Percentiles rank a stretch among this genome's conserved stretches.
These are phyloP conservation scores for Odontamblyopus rebecca DNA, from an alignment of 2,797 vertebrate genomes.

Conservation along the genomic window DNA sequence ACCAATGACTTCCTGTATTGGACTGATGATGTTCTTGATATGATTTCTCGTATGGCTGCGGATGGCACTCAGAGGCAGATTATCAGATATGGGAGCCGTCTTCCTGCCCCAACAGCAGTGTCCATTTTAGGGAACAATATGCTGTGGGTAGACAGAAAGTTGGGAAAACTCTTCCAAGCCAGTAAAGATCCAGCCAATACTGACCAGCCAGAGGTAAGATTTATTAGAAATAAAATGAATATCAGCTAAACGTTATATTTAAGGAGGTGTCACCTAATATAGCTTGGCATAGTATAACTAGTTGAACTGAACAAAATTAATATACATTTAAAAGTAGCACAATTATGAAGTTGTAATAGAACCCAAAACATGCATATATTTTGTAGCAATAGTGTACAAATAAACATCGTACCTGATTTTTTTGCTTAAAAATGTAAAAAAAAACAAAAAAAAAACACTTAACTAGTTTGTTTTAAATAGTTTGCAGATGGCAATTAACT, in stretches of 20 bases:
- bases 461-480: too few relatives aligned
- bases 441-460: too few relatives aligned
- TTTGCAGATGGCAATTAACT: too few relatives aligned
- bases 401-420: too few relatives aligned
- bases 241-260: neutral
- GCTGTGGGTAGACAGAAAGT: slow-evolving; percentile 91
- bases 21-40: slow-evolving; percentile 90
- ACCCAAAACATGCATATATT: neutral
- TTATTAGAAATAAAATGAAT: neutral
- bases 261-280: neutral
- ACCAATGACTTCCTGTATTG: slow-evolving; percentile 86
- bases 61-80: slow-evolving; percentile 84
- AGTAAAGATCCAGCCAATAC: slow-evolving; percentile 85
- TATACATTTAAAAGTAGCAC: neutral
- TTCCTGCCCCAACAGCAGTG: slow-evolving; percentile 87
- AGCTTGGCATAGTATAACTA: neutral
- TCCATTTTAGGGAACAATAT: slow-evolving; percentile 86
- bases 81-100: slow-evolving; percentile 86
- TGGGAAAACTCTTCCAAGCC: slow-evolving; percentile 89
- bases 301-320: too few relatives aligned
- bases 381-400: too few relatives aligned
- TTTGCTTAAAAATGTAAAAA: too few relatives aligned
- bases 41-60: slow-evolving; percentile 85
- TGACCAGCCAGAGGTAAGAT: slow-evolving; percentile 74
- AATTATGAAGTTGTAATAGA: neutral